Conservation (phyloP, 2,888 invertebrate genomes). For the Brachynemurus nebulosus region DNA sequence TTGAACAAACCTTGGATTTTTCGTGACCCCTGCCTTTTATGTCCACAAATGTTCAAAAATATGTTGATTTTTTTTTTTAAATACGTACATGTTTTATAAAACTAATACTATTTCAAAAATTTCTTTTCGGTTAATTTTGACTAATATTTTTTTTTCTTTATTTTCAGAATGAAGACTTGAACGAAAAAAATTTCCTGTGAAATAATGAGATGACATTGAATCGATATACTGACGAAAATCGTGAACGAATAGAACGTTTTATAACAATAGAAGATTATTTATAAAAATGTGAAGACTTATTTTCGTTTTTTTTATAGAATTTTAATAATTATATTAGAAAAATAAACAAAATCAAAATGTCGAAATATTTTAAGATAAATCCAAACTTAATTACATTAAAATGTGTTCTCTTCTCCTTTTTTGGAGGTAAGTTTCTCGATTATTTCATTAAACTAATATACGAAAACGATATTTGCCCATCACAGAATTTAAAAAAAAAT, state of each 20-base stretch:
- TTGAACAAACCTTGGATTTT: too few species aligned
- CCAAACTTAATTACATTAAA: constrained; percentile 62
- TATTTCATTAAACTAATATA: background rate
- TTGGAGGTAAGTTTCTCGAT: constrained; percentile 49
- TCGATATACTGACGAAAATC: background rate
- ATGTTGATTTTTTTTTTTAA: too few species aligned
- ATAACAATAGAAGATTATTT: background rate
- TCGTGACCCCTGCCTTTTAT: too few species aligned
- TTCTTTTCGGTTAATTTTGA: too few species aligned
- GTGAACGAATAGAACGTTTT: background rate
- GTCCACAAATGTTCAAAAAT: too few species aligned
- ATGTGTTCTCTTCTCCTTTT: constrained; percentile 67
- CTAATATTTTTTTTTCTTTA: too few species aligned
- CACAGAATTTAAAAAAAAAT: background rate
- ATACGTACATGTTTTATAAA: too few species aligned
- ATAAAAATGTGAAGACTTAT: too few species aligned
- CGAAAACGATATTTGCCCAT: background rate
- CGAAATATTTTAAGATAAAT: constrained; percentile 40
- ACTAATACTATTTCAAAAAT: too few species aligned
- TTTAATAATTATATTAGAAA: constrained; percentile 9
- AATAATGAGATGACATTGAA: constrained; percentile 4
- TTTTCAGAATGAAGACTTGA: background rate
- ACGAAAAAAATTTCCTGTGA: background rate
- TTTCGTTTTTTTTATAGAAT: background rate
- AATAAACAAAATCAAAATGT: too few species aligned